Evolutionary conservation across 2,888 invertebrate genomes (phyloP).

Genomic region (Schrankia costaestrigalis): DNA sequence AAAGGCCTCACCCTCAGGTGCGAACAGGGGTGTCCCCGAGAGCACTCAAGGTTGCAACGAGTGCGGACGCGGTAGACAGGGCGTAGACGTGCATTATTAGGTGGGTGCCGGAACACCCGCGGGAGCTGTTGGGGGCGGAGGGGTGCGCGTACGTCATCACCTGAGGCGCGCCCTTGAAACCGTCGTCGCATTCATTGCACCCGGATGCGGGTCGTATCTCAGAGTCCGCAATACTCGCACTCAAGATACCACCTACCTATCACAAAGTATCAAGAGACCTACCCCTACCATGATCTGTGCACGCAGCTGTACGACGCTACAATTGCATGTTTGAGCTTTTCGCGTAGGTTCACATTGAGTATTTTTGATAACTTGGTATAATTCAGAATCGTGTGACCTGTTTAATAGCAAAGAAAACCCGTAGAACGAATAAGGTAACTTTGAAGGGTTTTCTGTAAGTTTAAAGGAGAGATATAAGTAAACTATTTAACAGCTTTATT

Average conservation of each 20-base stretch:
- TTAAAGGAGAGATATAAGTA: too few species aligned
- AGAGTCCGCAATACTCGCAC: conserved; percentile 57
- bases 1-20: conserved; percentile 33
- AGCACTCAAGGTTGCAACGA: conserved; percentile 76
- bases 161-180: conserved; percentile 80
- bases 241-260: conserved; percentile 55
- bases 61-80: conserved; percentile 77
- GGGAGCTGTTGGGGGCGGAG: conserved; percentile 59
- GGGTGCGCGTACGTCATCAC: conserved; percentile 79
- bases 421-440: too few species aligned
- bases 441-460: too few species aligned
- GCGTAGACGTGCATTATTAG: conserved; percentile 82
- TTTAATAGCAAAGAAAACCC: too few species aligned
- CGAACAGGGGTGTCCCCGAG: conserved; percentile 53
- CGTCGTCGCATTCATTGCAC: conserved; percentile 80
- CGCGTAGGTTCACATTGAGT: too few species aligned
- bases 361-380: too few species aligned
- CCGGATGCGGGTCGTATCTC: conserved; percentile 75
- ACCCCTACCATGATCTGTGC: conserved; percentile 12
- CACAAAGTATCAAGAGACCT: conserved; percentile 25
- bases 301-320: too few species aligned
- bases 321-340: too few species aligned
- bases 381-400: too few species aligned
- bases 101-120: conserved; percentile 78
- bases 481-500: too few species aligned